Evolutionary conservation across 2,888 invertebrate species (phyloP), one percentile per base, ranked within the genome.

Genomic region (Laothoe populi): DNA sequence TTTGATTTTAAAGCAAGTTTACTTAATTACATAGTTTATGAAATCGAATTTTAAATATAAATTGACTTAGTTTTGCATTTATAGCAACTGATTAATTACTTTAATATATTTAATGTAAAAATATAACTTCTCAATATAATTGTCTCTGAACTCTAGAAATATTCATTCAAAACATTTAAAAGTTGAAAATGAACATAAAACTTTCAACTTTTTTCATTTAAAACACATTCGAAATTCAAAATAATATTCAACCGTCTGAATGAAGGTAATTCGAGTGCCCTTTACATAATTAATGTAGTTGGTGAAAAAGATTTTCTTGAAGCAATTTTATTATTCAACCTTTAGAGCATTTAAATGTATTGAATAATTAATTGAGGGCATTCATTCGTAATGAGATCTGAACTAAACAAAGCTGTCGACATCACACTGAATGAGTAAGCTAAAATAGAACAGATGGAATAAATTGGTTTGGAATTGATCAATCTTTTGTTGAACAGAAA

Each of bases 211-310:
- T 35, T 48, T 53, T 31, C 31, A 53, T 35, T 11, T 35, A 53
- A 21, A 8, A 3, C 53, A n/a, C 31, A 53, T 19, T 53, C 16
- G 19, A 35, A 53, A 16, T 35, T 35, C 10, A 19, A 19, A 16
- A 53, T 19, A 31, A 53, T 16, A 53, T 48, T 48, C 8, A 48
- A 48, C 4, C n/a, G 13, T 48, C 53, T 11, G 4, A 35, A 35
- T 35, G 10, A 26, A 40, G 11, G 46, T 26, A 8, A 8, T 19
- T 53, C 10, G 11, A 35, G 19, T 16, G 31, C 10, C 16, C 53
- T 35, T 19, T 53, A 16, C 19, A 53, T 53, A 19, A 53, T 53
- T 53, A 53, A 53, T 35, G 16, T 16, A 19, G 38, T 38, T 38
- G 46, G 48, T 48, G n/a, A 48, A 48, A 48, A 31, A 31, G 11